A percentile compares a stretch with the other conserved stretches of the same genome.
Conservation (phyloP, 2,113 vertebrate genomes). For the Ictalurus furcatus region DNA sequence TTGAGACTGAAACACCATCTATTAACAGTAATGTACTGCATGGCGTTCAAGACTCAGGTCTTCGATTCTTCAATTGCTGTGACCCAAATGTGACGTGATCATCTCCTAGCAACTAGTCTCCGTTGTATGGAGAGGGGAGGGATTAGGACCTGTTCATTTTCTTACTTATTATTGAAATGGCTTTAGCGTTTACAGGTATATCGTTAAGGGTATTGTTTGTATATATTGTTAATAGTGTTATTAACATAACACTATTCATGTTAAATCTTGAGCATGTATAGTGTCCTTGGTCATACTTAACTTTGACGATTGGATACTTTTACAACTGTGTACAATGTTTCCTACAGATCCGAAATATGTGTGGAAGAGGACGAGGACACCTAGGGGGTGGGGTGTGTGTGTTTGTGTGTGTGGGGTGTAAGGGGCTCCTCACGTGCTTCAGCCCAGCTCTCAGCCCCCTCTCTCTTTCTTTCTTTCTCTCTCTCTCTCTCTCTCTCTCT, state of each 20-base stretch:
- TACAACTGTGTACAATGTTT: not conserved
- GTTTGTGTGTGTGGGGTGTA: not conserved
- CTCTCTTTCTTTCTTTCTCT: not conserved
- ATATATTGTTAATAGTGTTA: not conserved
- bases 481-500: no score
- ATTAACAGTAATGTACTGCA: not conserved
- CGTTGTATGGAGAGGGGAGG: not conserved
- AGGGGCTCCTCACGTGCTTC: not conserved
- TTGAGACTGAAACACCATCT: not conserved
- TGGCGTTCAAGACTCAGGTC: not conserved
- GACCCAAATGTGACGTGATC: not conserved
- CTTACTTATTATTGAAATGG: not conserved
- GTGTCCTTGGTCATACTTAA: not conserved
- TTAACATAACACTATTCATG: not conserved
- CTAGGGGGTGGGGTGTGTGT: no score
- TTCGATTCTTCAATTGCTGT: not conserved
- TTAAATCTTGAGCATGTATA: not conserved
- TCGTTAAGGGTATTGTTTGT: not conserved
- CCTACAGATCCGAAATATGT: not conserved
- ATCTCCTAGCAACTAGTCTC: conserved; percentile 38
- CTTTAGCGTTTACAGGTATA: not conserved
- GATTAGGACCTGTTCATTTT: not conserved
- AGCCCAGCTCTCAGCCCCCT: not conserved
- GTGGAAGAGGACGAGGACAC: not conserved
- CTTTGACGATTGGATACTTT: not conserved